Conservation (phyloP, 2,797 vertebrate species). For the Lagorchestes hirsutus region DNA sequence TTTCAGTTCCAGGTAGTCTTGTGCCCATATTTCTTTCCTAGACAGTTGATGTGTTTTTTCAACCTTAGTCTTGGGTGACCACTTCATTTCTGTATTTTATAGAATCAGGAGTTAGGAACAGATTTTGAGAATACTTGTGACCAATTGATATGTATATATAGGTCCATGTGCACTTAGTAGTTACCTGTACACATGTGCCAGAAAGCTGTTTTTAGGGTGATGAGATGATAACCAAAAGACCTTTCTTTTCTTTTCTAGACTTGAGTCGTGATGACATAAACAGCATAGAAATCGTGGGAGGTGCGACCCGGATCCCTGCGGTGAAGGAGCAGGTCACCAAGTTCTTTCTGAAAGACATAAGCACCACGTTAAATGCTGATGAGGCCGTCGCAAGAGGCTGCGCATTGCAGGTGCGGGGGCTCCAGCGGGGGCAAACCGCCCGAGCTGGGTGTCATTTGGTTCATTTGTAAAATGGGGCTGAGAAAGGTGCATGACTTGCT, state of each 20-base stretch:
- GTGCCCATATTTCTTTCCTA: not conserved
- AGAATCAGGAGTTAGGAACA: not conserved
- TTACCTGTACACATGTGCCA: not conserved
- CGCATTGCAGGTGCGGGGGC: slow-evolving; percentile 86
- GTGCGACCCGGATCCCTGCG: slow-evolving; percentile 89
- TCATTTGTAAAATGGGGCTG: not conserved
- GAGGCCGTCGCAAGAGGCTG: slow-evolving; percentile 90
- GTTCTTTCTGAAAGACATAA: slow-evolving; percentile 89
- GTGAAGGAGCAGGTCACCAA: slow-evolving; percentile 88
- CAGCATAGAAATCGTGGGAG: slow-evolving; percentile 89
- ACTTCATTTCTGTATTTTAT: not conserved
- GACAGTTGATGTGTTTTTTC: not conserved
- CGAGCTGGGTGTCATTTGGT: not conserved
- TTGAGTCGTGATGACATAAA: slow-evolving; percentile 88
- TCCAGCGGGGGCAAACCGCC: not conserved
- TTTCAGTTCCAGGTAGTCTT: not conserved
- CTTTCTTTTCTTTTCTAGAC: slow-evolving; percentile 81
- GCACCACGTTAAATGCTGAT: slow-evolving; percentile 89
- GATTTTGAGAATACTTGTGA: not conserved
- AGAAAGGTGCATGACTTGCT: not conserved
- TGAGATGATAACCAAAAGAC: not conserved
- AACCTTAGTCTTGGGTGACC: not conserved
- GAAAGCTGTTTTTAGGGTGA: not conserved
- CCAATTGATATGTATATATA: not conserved
- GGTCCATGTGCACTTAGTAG: not conserved